Evolutionary conservation across 30 jellyfish, hydroid and myxozoan genomes (phyloP), one percentile per base, ranked within the genome.

Genomic region (Pelagia noctiluca): DNA sequence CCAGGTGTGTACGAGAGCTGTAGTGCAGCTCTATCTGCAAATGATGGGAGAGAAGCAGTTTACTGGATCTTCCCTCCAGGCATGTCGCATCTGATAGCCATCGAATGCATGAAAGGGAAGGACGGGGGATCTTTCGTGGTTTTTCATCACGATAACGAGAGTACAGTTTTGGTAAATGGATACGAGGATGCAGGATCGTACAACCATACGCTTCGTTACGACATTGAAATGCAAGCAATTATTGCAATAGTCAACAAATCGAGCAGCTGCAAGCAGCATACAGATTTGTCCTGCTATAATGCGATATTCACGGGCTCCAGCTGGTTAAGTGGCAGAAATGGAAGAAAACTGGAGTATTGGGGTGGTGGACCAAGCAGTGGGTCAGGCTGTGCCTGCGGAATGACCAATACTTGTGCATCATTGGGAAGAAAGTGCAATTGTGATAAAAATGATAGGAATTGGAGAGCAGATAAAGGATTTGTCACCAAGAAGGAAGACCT

Each of bases 291-390:
- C 26, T 76, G 88, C 37, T 32, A 35, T 31, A 34, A 60, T 53
- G 68, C 26, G n/a, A n/a, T n/a, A n/a, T n/a, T 4, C 52, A 10
- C 2, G 11, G 5, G 1, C 1, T 13, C 21, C 61, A 60, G 31
- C 1, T 73, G 61, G 29, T 30, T 73, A 10, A 64, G 24, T 21
- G 85, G 35, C 48, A 35, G 73, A 8, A 29, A 42, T 46, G 85
- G 85, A 5, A 1, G 22, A 28, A 23, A 28, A 2, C 4, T 73
- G 54, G 54, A 49, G 13, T 52, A 28, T 37, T 36, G 57, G 36
- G 85, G 85, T 23, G 85, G 85, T 2, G 85, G 85, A 2, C 73
- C 85, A 7, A 37, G 49, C 3, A 29, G 50, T n/a, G 85, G 85
- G 31, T 10, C 73, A 26, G 85, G 85, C 7, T 74, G 85, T 34